Evolutionary conservation across 2,888 invertebrate genomes (phyloP), one percentile per base, ranked within the genome.

Genomic region (Epirrita christyi): DNA sequence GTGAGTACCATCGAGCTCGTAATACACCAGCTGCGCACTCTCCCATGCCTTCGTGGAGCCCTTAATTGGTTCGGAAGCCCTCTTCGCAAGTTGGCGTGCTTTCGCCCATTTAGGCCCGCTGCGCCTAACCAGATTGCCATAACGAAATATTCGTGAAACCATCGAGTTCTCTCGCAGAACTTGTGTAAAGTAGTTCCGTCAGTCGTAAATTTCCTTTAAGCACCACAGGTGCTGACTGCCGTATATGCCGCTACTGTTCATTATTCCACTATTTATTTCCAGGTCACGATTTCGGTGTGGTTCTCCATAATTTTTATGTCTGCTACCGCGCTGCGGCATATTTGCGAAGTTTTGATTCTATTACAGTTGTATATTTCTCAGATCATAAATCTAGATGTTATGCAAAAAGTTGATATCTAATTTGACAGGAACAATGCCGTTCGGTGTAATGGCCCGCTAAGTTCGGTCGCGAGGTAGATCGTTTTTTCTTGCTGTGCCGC

Each of bases 21-120:
- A 85, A 86, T 81, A 83, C 80, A 76, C 79, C 91, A 89, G 86
- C 85, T 91, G 91, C 67, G 62, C 63, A 55, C 76, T 80, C 84
- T 91, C 92, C 89, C 92, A 92, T 81, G 88, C 77, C 85, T 89
- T 86, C 88, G 86, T 87, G 88, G 78, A 86, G 76, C 81, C 88
- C 88, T 88, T 91, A 91, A 91, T 91, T 91, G 90, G 91, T 87
- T 88, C 80, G 83, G 88, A 89, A 88, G 78, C 88, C 89, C 90
- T 88, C 91, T 89, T 88, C 86, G 88, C 81, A 72, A 76, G 82
- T 75, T 90, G 72, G 85, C 90, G 89, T 89, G 91, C 84, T 76
- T 70, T 64, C 72, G 71, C 74, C 86, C 86, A 85, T 88, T 91
- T 90, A 89, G 83, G 75, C 81, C 70, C 78, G 74, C 78, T 83